Evolutionary conservation across 2,113 vertebrate species (phyloP), one percentile per base, ranked within the genome.

Genomic region (Anas platyrhynchos): DNA sequence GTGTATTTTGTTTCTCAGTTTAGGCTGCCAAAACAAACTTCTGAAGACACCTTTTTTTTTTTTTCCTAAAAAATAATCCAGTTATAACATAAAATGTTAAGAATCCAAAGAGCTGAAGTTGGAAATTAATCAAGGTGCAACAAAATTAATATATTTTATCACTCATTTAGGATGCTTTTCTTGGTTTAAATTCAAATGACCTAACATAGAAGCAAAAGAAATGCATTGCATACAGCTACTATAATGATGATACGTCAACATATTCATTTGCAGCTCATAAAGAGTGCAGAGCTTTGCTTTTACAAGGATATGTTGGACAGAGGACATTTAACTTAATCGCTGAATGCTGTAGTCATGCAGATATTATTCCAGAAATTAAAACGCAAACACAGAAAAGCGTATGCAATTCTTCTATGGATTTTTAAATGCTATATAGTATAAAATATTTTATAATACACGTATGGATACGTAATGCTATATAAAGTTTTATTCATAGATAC

Each of bases 121-220:
- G 3, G 54, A 93, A 92, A 93, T 76, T 74, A 96, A 93, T 78
- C 67, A 96, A 86, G 13, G 66, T 96, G 94, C 91, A 94, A 67
- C 86, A 94, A 96, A 95, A 94, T 79, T 17, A 95, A 44, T 85
- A 32, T 69, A 18, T 83, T 88, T 91, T 93, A 41, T 87, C 41
- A 91, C 6, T 18, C 6, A 5, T 10, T 77, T 48, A 94, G 71
- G 46, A 38, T 88, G 27, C 16, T 83, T 93, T 72, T 58, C 46
- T 38, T 83, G 46, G 74, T 75, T 95, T 84, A 73, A 91, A 89
- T 89, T n/a, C 74, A 95, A 92, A 91, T 61, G 52, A 62, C 43
- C 32, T 67, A 82, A 48, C 16, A 71, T 11, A 61, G 25, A 86
- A 94, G 14, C 62, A 91, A 95, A 96, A 86, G 63, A 94, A 97